Evolutionary conservation across 2,888 invertebrate genomes (phyloP), one percentile per base, ranked within the genome.

Genomic region (Listrodromus nycthemerus): DNA sequence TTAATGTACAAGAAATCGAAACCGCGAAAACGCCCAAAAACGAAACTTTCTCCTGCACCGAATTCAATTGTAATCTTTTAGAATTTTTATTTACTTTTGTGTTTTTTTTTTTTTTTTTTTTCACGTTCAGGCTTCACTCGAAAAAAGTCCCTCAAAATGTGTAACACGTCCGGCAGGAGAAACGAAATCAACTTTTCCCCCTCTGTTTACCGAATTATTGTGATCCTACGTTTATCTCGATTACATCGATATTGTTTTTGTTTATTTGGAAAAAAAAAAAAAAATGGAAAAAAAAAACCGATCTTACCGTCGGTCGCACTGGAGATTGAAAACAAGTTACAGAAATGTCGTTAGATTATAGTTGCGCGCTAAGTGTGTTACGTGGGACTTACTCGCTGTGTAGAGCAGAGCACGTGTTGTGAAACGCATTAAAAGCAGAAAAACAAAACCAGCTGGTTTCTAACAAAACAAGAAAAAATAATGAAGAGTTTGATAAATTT

Each of bases 301-400:
- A 61, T 61, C 16, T 67, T 52, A 65, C 50, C 30, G 76, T 80
- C 82, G 79, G 67, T 65, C 33, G 66, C 58, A 83, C 80, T 88
- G 85, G 86, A 88, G 85, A 87, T 89, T 84, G 87, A 76, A 89
- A 89, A 88, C 85, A 88, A 87, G 71, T 33, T 71, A 82, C 71
- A 74, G 16, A 67, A 74, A 71, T 75, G 21, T 58, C 73, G 41
- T n/a, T n/a, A n/a, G n/a, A n/a, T n/a, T n/a, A n/a, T 76, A 79
- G 63, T 73, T 30, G 58, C 33, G 58, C 48, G 65, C 79, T 48
- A 10, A 74, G 67, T 70, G 70, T 77, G 30, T 55, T 7, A 33
- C 30, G 30, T 52, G 58, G 50, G 45, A 27, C 45, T 76, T n/a
- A 41, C 58, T 58, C 67, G 37, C 45, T 45, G 16, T 24, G 16